phyloP scores from a whole-genome alignment of 2,113 vertebrate genomes.

The Podiceps cristatus region DNA sequence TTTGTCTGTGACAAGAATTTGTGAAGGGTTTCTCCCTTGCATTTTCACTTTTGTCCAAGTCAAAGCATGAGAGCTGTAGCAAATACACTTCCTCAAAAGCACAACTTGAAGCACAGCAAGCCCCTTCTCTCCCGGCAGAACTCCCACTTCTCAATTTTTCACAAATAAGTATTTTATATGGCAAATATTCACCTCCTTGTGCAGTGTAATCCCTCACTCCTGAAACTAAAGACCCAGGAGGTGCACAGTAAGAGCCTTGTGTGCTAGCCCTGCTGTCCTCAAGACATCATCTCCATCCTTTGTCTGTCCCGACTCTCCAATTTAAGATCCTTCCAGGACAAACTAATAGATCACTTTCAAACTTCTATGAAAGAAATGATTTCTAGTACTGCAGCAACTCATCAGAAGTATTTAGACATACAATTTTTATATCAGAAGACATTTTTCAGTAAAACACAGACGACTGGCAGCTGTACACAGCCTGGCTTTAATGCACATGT shows the following conservation, averaged over 20 bases:
- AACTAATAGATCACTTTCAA: background rate
- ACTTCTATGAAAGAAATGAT: background rate
- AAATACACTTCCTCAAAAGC: background rate
- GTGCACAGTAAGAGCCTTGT: background rate
- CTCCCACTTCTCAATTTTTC: background rate
- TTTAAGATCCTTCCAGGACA: background rate
- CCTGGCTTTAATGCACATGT: background rate
- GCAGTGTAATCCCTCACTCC: background rate
- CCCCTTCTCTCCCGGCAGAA: background rate
- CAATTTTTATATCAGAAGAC: background rate
- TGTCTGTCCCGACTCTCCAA: background rate
- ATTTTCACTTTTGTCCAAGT: background rate
- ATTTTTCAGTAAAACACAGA: background rate
- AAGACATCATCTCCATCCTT: background rate
- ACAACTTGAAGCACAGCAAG: background rate
- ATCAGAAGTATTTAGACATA: background rate
- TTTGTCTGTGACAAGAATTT: background rate
- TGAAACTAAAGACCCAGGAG: background rate
- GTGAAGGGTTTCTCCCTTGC: accelerated
- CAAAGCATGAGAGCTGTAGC: accelerated
- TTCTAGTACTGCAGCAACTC: background rate
- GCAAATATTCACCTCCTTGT: background rate
- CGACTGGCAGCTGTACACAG: background rate
- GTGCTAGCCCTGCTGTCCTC: background rate
- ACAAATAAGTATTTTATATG: background rate